Evolutionary conservation across 2,888 invertebrate species (phyloP).

Genomic region (Tachina grossa): DNA sequence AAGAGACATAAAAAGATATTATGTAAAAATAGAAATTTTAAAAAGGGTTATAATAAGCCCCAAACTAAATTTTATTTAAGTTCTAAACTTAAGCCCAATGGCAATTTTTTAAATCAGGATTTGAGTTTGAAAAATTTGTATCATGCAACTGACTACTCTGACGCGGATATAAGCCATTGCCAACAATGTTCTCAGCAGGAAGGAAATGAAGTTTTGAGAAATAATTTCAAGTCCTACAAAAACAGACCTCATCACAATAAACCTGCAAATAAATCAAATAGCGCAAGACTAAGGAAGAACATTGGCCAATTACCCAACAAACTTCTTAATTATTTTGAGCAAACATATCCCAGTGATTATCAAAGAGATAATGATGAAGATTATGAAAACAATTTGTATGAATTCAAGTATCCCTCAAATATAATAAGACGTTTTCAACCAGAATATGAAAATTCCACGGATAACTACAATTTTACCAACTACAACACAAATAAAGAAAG

Average conservation of each 20-base stretch:
- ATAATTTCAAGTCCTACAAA: not conserved
- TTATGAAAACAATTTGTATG: conserved; percentile 3
- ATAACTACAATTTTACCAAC: not conserved
- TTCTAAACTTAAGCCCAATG: not conserved
- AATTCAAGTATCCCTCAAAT: not conserved
- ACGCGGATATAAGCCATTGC: conserved; percentile 35
- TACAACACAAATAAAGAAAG: not conserved
- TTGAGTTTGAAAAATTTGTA: not conserved
- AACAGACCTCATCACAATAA: not conserved
- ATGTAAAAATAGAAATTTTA: not conserved
- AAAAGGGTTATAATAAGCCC: not conserved
- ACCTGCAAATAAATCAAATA: not conserved
- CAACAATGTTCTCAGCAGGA: conserved; percentile 28
- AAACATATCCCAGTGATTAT: conserved; percentile 1
- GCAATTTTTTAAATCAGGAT: not conserved
- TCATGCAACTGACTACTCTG: not conserved
- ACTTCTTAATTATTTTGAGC: not conserved
- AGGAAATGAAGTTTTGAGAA: conserved; percentile 4
- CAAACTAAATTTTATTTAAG: no score
- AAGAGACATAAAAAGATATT: conserved; percentile 18
- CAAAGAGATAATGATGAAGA: not conserved
- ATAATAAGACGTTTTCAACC: not conserved
- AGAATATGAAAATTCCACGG: not conserved
- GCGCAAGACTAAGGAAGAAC: not conserved
- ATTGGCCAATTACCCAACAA: not conserved